A percentile compares a stretch with the other conserved stretches of the same genome.
Evolutionary conservation across 2,113 vertebrate species (phyloP).

Genomic region (human (Homo sapiens)): GRCh38 chr1:188656001-188656500

Average conservation of each 20-base stretch:
- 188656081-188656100: too few relatives aligned
- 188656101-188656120: too few relatives aligned
- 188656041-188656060: too few relatives aligned
- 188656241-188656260: background rate
- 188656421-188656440: background rate
- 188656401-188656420: background rate
- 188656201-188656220: background rate
- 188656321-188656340: background rate
- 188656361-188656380: background rate
- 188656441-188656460: background rate
- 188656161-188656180: too few relatives aligned
- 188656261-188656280: background rate
- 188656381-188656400: background rate
- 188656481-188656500: background rate
- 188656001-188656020: too few relatives aligned
- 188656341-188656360: background rate
- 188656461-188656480: background rate
- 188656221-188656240: background rate
- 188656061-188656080: too few relatives aligned
- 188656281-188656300: background rate
- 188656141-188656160: too few relatives aligned
- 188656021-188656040: too few relatives aligned
- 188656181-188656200: fast-evolving
- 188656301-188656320: background rate
- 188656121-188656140: too few relatives aligned